Percentiles rank a stretch among this genome's conserved stretches.
phyloP scores from a whole-genome alignment of 2,888 invertebrate genomes.

The Drosophila birchii region DNA sequence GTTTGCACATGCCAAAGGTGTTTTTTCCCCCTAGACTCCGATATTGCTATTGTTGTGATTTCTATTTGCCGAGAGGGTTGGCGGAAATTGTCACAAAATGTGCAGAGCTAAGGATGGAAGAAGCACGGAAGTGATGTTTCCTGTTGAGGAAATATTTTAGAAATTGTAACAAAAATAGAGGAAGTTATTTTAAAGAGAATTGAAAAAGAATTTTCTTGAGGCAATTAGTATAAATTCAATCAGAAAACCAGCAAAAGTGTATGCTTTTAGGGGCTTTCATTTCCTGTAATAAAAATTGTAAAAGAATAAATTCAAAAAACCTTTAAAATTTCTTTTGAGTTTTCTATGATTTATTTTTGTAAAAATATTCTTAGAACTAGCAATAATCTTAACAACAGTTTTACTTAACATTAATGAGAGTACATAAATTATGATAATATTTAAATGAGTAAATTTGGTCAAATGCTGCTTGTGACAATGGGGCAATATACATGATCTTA shows the following conservation, averaged over 20 bases:
- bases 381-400: constrained; percentile 59
- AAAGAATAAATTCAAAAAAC: not conserved
- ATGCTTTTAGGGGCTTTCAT: not conserved
- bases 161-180: not conserved
- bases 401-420: constrained; percentile 51
- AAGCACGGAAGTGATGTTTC: constrained; percentile 28
- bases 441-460: constrained; percentile 66
- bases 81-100: constrained; percentile 41
- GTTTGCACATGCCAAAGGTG: constrained; percentile 61
- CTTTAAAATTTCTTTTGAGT: constrained; percentile 4
- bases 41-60: constrained; percentile 39
- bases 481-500: constrained; percentile 66
- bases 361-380: constrained; percentile 36
- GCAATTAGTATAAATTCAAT: not conserved
- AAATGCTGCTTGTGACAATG: constrained; percentile 65
- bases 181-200: not conserved
- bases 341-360: constrained; percentile 37
- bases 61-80: constrained; percentile 19
- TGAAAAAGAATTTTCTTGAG: not conserved
- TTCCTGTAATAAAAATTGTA: rapidly evolving
- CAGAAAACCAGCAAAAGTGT: not conserved
- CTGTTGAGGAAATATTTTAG: constrained; percentile 3
- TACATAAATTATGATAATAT: constrained; percentile 30
- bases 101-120: not conserved
- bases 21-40: constrained; percentile 35